Conservation (phyloP, 2,888 invertebrate species). For the Oligia latruncula region DNA sequence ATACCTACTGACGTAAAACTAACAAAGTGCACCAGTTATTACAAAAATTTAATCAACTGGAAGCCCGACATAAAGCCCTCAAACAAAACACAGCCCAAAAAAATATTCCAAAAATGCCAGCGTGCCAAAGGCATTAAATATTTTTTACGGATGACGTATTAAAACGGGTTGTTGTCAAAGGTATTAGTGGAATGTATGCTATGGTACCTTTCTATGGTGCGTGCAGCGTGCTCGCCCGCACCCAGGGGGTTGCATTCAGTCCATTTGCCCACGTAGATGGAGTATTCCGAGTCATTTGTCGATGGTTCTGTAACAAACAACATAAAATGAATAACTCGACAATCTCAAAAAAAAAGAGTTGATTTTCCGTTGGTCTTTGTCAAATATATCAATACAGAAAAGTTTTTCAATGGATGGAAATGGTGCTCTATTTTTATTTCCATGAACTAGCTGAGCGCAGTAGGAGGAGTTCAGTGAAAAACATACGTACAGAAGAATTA, state of each 20-base stretch:
- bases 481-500: too few relatives aligned
- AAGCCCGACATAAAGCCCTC: background rate
- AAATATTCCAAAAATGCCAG: background rate
- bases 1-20: background rate
- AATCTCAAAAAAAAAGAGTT: background rate
- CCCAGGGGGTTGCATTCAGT: slow-evolving; percentile 79
- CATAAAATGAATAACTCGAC: background rate
- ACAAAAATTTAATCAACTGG: background rate
- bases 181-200: slow-evolving; percentile 32
- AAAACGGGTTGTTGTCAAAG: slow-evolving; percentile 39
- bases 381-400: background rate
- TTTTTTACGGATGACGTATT: slow-evolving; percentile 24
- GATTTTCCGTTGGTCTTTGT: background rate
- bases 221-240: slow-evolving; percentile 76
- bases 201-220: slow-evolving; percentile 77
- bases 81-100: slow-evolving; percentile 5
- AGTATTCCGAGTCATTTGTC: slow-evolving; percentile 74
- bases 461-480: too few relatives aligned
- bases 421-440: background rate
- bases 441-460: background rate
- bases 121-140: slow-evolving; percentile 8
- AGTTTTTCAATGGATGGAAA: background rate
- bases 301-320: slow-evolving; percentile 71
- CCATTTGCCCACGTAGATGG: slow-evolving; percentile 84
- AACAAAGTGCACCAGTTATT: background rate